Conservation (phyloP, 2,888 invertebrate genomes). For the Drosophila mercatorum region DNA sequence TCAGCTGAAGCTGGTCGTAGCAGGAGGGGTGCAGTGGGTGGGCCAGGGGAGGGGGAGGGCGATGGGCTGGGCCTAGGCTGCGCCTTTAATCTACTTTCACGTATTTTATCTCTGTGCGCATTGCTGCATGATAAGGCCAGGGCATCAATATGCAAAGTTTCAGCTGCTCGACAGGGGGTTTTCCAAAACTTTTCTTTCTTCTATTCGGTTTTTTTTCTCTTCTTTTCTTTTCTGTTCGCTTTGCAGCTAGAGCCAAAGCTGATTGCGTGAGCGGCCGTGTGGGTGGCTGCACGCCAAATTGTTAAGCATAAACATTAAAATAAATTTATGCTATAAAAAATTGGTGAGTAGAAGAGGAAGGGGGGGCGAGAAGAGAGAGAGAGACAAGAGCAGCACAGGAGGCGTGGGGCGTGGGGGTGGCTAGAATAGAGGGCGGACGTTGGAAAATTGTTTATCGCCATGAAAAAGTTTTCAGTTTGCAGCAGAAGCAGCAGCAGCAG, state of each 20-base stretch:
- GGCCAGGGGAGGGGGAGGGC: background rate
- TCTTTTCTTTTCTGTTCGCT: background rate
- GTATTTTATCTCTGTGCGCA: conserved; percentile 60
- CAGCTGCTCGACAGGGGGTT: conserved; percentile 7
- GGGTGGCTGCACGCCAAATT: conserved; percentile 63
- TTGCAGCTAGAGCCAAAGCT: conserved; percentile 43
- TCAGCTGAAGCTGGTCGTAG: background rate
- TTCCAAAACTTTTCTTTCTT: conserved; percentile 40
- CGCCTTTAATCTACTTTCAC: conserved; percentile 63
- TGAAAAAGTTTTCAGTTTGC: conserved; percentile 67
- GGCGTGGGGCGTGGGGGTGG: background rate
- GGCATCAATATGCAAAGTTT: conserved; percentile 77
- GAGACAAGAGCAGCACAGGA: background rate
- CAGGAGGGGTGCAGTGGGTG: background rate
- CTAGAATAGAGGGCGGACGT: conserved; percentile 28
- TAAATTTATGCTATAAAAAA: conserved; percentile 76
- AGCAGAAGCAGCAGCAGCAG: conserved; percentile 29
- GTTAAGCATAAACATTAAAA: conserved; percentile 80
- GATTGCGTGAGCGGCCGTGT: conserved; percentile 43
- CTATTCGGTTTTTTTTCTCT: background rate
- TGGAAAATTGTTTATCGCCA: conserved; percentile 76
- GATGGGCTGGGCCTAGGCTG: background rate
- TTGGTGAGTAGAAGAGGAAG: background rate
- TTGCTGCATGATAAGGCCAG: conserved; percentile 19
- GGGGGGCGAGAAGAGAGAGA: background rate